Evolutionary conservation across 2,797 vertebrate genomes (phyloP), one percentile per base, ranked within the genome.

Genomic region (Cyprinodon diabolis): DNA sequence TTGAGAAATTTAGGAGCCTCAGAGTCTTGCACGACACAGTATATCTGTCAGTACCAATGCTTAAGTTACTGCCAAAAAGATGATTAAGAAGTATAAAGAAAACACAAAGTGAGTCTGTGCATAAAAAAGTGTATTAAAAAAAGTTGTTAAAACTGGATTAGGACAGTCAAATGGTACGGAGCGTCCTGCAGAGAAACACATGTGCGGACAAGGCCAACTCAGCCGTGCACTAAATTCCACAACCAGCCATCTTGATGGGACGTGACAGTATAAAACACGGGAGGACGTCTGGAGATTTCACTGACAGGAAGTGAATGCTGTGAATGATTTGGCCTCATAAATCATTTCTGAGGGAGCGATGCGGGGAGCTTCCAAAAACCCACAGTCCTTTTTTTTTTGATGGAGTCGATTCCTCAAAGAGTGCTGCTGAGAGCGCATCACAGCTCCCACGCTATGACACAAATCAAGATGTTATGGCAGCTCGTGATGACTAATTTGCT

Each of bases 241-340:
- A 68, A 81, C 51, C 86, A 71, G 85, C 82, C 86, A 73, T 87
- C 77, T 87, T 56, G 88, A 91, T 87, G 91, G 77, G 89, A 90
- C 82, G 86, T 89, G 84, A 90, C 89, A 87, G 90, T 75, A 70
- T 85, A 94, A 93, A 94, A 89, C 92, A 90, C 87, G 76, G 79
- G 84, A 84, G 88, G 90, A 93, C 89, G 94, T 95, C 94, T 95
- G 92, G 94, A 92, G 87, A 92, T 83, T 92, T 80, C 92, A 86
- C 92, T 92, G 82, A 92, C 94, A 95, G 95, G 95, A 96, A 95
- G 95, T 94, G 91, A 92, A 95, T 84, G 92, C 94, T 94, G 93
- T 93, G 94, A 95, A 90, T 84, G 94, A 91, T 95, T 93, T 92
- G 89, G 85, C 81, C 74, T 92, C 93, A 92, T 96, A 95, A 95